These are phyloP conservation scores for Gobius niger DNA, from an alignment of 2,113 vertebrate species.

Conservation along the genomic window DNA sequence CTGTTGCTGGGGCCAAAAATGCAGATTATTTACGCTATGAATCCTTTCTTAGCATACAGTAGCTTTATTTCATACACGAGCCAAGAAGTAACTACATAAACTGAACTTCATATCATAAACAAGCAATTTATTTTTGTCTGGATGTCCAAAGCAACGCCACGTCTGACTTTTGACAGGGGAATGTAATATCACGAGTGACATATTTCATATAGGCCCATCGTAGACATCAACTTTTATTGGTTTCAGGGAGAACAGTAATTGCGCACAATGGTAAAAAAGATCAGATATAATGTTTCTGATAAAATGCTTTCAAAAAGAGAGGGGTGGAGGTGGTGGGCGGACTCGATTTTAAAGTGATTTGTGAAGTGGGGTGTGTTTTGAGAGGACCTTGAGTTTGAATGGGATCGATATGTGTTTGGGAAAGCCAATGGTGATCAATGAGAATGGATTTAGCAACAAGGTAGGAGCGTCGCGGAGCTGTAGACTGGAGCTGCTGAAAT, in stretches of 20 bases:
- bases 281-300: constrained; percentile 59
- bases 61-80: background rate
- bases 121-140: constrained; percentile 14
- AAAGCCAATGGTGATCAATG: constrained; percentile 78
- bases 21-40: constrained; percentile 9
- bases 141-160: constrained; percentile 22
- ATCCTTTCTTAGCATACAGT: background rate
- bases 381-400: constrained; percentile 75
- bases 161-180: constrained; percentile 44
- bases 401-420: constrained; percentile 66
- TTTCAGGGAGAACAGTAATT: constrained; percentile 63
- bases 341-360: constrained; percentile 66
- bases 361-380: constrained; percentile 54
- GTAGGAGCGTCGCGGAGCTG: constrained; percentile 41
- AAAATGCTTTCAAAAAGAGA: constrained; percentile 27
- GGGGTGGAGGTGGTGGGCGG: constrained; percentile 16
- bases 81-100: constrained; percentile 4
- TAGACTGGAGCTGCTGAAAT: constrained; percentile 72
- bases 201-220: constrained; percentile 46
- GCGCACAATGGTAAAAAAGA: constrained; percentile 52
- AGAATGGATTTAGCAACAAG: constrained; percentile 74
- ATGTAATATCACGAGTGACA: constrained; percentile 60
- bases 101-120: constrained; percentile 11
- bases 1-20: constrained; percentile 4
- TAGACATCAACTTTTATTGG: constrained; percentile 59